These are phyloP conservation scores for Naso thynnoides DNA, from an alignment of 2,797 vertebrate species.

Conservation along the genomic window DNA sequence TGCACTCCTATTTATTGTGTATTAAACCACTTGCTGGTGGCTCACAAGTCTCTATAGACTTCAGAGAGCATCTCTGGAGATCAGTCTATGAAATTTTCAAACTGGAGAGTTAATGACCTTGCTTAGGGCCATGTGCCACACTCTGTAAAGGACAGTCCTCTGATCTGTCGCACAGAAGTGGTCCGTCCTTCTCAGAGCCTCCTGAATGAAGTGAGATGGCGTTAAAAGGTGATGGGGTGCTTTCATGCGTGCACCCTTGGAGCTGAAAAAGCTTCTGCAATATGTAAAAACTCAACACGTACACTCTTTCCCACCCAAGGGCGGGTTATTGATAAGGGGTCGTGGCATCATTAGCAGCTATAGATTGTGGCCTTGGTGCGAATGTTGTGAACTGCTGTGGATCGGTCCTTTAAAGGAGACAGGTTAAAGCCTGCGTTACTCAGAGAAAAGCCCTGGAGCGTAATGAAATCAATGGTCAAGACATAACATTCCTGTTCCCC, in stretches of 20 bases:
- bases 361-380: slow-evolving; percentile 62
- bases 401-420: slow-evolving; percentile 70
- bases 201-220: slow-evolving; percentile 9
- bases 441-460: slow-evolving; percentile 73
- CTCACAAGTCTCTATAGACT: neutral
- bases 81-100: slow-evolving; percentile 12
- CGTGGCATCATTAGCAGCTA: slow-evolving; percentile 65
- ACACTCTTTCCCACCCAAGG: slow-evolving; percentile 45
- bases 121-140: slow-evolving; percentile 21
- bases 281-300: slow-evolving; percentile 36
- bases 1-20: no score
- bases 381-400: slow-evolving; percentile 54
- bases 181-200: neutral
- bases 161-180: slow-evolving; percentile 16
- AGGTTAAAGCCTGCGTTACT: slow-evolving; percentile 70
- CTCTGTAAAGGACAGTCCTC: slow-evolving; percentile 14
- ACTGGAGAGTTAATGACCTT: slow-evolving; percentile 22
- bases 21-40: neutral
- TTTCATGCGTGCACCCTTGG: slow-evolving; percentile 22
- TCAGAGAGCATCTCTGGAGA: slow-evolving; percentile 11
- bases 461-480: slow-evolving; percentile 80
- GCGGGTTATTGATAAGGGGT: slow-evolving; percentile 60
- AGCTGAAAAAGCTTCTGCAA: slow-evolving; percentile 30
- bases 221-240: slow-evolving; percentile 1
- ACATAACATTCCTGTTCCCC: slow-evolving; percentile 74